These are phyloP conservation scores for Patella vulgata DNA, from an alignment of 1,140 invertebrate genomes.

Conservation along the genomic window DNA sequence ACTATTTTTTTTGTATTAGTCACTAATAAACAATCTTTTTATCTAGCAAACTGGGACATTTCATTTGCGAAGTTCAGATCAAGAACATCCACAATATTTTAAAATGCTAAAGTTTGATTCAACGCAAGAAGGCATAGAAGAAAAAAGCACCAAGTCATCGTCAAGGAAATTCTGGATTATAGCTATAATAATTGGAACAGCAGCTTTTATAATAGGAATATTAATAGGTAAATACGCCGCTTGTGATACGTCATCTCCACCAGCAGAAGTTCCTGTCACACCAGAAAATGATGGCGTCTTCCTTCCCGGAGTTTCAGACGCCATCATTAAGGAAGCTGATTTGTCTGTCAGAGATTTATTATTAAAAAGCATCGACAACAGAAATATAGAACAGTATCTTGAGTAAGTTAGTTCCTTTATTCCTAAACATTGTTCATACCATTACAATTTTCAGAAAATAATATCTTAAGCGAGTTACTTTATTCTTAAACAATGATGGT, in stretches of 20 bases:
- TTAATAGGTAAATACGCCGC: conserved; percentile 9
- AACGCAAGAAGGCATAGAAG: no score
- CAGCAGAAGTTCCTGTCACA: not conserved
- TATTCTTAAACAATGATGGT: no score
- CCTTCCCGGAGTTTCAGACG: conserved; percentile 6
- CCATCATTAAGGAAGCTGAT: conserved; percentile 21
- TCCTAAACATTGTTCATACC: no score
- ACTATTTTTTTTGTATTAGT: no score
- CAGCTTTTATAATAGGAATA: conserved; percentile 13
- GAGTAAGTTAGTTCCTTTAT: conserved; percentile 32
- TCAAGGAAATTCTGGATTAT: not conserved
- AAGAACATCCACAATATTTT: no score
- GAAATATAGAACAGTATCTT: conserved; percentile 41
- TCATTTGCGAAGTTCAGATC: no score
- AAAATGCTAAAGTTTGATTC: no score
- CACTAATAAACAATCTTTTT: no score
- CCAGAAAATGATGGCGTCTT: conserved; percentile 1
- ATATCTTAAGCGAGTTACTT: no score
- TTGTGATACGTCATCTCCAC: not conserved
- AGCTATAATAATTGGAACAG: not conserved
- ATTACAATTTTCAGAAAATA: no score
- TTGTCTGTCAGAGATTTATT: conserved; percentile 21
- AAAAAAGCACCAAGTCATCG: no score
- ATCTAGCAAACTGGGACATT: no score
- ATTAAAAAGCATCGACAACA: conserved; percentile 22